phyloP scores from a whole-genome alignment of 1,140 invertebrate species.

The Fopius arisanus region DNA sequence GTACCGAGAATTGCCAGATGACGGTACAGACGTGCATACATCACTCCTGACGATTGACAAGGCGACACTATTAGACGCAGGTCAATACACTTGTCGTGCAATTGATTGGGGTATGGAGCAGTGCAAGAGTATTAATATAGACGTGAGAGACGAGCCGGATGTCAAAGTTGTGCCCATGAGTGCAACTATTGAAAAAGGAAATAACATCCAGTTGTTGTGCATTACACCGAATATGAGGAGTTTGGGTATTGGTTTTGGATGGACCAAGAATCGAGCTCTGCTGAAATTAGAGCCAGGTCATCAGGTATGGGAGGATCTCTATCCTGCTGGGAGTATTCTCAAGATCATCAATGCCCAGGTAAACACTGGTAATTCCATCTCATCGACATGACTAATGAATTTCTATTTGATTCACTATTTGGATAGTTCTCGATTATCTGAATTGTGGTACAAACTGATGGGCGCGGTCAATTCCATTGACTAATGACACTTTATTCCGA shows the following conservation, averaged over 20 bases:
- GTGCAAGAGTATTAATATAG: slow-evolving; percentile 74
- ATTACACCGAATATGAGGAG: slow-evolving; percentile 58
- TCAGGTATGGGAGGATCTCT: slow-evolving; percentile 82
- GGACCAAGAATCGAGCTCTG: slow-evolving; percentile 78
- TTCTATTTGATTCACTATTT: no score
- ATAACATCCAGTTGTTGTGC: slow-evolving; percentile 56
- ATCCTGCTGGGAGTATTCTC: slow-evolving; percentile 79
- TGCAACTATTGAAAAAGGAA: slow-evolving; percentile 73
- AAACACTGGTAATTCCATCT: no score
- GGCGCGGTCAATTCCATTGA: no score
- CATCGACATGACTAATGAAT: no score
- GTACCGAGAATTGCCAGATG: slow-evolving; percentile 64
- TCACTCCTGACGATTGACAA: slow-evolving; percentile 74
- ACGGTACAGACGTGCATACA: slow-evolving; percentile 72
- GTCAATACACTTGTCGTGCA: slow-evolving; percentile 77
- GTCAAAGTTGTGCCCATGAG: slow-evolving; percentile 78
- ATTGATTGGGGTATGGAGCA: slow-evolving; percentile 78
- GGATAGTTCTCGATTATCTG: no score
- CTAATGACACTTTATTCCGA: no score
- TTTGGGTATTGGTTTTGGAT: slow-evolving; percentile 75
- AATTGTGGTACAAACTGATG: no score
- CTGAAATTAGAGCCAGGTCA: slow-evolving; percentile 74
- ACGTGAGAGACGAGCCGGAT: slow-evolving; percentile 72
- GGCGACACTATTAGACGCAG: slow-evolving; percentile 73
- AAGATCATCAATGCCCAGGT: slow-evolving; percentile 80